phyloP scores from a whole-genome alignment of 2,888 invertebrate genomes.

The Loripinus fragilis region DNA sequence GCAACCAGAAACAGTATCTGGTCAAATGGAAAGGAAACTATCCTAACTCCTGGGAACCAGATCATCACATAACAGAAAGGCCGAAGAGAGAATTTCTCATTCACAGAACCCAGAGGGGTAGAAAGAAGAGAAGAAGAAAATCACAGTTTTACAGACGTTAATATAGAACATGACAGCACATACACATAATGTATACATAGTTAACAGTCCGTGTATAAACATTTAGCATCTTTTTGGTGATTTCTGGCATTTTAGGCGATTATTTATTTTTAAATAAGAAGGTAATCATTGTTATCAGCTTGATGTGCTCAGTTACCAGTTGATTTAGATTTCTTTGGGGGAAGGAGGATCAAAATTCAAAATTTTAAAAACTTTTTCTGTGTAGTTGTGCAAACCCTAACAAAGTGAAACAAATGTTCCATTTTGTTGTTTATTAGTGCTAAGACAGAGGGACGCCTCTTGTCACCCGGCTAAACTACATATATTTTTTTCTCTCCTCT shows the following conservation, averaged over 20 bases:
- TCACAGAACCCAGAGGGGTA: background rate
- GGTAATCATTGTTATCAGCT: too few species aligned
- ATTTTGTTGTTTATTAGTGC: slow-evolving; percentile 6
- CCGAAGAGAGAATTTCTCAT: slow-evolving; percentile 2
- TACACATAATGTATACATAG: too few species aligned
- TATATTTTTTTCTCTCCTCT: background rate
- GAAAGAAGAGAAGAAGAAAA: too few species aligned
- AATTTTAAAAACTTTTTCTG: background rate
- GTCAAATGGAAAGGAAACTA: slow-evolving; percentile 13
- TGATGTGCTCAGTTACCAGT: background rate
- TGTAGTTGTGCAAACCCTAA: slow-evolving; percentile 5
- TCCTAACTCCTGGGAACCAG: slow-evolving; percentile 1
- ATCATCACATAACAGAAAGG: slow-evolving; percentile 1
- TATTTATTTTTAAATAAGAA: too few species aligned
- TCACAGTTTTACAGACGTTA: too few species aligned
- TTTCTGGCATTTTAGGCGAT: too few species aligned
- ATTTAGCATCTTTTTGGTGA: too few species aligned
- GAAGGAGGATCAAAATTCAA: background rate
- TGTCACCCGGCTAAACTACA: slow-evolving; percentile 10
- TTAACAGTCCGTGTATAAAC: too few species aligned
- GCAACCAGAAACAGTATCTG: background rate
- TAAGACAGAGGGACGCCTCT: background rate
- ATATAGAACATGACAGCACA: too few species aligned
- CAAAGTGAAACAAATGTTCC: background rate
- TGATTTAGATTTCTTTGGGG: background rate